Evolutionary conservation across 2,113 vertebrate species (phyloP).

Genomic region (Capra hircus): DNA sequence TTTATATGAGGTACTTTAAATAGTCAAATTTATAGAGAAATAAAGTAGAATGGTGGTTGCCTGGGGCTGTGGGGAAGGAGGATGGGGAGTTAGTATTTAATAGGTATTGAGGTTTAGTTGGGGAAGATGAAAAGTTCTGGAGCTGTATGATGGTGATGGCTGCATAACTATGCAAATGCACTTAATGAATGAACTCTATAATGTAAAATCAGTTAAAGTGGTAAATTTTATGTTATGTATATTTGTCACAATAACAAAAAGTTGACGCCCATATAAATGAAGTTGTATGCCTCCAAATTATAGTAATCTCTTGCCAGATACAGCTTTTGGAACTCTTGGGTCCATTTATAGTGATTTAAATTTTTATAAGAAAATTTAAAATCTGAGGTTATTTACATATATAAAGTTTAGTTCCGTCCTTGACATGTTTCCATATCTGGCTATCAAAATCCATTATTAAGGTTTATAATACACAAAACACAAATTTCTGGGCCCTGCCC

Average conservation of each 20-base stretch:
- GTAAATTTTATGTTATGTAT: not conserved
- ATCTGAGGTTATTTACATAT: not conserved
- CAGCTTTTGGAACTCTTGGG: not conserved
- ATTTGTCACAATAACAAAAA: conserved; percentile 11
- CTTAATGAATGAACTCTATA: not conserved
- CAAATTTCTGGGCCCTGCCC: not conserved
- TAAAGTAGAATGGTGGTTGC: not conserved
- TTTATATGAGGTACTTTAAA: not conserved
- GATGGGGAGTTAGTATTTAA: not conserved
- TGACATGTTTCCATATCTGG: not conserved
- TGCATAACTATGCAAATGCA: not conserved
- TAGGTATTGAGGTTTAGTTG: not conserved
- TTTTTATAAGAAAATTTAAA: conserved; percentile 14
- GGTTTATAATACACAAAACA: not conserved
- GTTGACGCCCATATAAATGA: not conserved
- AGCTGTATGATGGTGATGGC: not conserved
- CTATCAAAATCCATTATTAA: conserved; percentile 40
- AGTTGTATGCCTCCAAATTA: not conserved
- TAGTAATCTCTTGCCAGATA: not conserved
- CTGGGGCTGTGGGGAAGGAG: too few species aligned
- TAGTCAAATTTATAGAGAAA: not conserved
- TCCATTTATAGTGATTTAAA: not conserved
- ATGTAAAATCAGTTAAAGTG: not conserved
- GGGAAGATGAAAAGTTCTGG: not conserved
- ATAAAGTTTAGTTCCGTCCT: not conserved